Base-by-base conservation (phyloP, 2,888 invertebrate genomes). In the Ctenicera cuprea region DNA sequence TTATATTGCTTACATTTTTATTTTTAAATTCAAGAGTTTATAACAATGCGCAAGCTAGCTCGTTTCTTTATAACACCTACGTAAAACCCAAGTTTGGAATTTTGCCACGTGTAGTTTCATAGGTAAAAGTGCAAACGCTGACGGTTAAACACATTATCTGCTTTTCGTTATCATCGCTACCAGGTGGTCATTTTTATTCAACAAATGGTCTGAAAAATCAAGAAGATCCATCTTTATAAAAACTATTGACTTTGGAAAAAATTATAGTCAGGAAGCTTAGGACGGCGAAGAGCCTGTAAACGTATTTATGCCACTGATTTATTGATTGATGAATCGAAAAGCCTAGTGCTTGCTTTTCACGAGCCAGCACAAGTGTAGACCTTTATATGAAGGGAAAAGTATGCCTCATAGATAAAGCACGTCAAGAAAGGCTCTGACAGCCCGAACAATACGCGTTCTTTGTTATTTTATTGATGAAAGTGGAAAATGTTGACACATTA, bases 291-390 rank as follows among this genome's bases (percentile, higher is more conserved):
- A 22, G 20, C 52, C 38, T 50, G 22, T 14, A 65, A 38, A 65
- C 52, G 52, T 65, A 52, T 52, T 65, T 65, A 65, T 37, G 52
- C 65, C 52, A 38, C 26, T 38, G 65, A 65, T 52, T 65, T 65
- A 65, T 65, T 65, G 65, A 65, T 65, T 65, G 65, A 65, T 65
- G 52, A 65, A 38, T 65, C 45, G 62, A 62, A 59, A 62, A 62
- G 62, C 62, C 43, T 62, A 26, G 62, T 45, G 62, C 62, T 62
- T 62, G 45, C 62, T 45, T 62, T 62, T 62, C 62, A 45, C 62
- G 43, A 62, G 43, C 14, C 62, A 62, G 16, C 62, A 62, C 43
- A 45, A 62, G 62, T 62, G 41, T 45, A 62, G 41, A 45, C 16
- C 30, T 38, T 45, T 62, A 43, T 62, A 43, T 16, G 16, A 62